Conservation (phyloP, 1,140 invertebrate genomes). For the Phenacoccus solenopsis region DNA sequence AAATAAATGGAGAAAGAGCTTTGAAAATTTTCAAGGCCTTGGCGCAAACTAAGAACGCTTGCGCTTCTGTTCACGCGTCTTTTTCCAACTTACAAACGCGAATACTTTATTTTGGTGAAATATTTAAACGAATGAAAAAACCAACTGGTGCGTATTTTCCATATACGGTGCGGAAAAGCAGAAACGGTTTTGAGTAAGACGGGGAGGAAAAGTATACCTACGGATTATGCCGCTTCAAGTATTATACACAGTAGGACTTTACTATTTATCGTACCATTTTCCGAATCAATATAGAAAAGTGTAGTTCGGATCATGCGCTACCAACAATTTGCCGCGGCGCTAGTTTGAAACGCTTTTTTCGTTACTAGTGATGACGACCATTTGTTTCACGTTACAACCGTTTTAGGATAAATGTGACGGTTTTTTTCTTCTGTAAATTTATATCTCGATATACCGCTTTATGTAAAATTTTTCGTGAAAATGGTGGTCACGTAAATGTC, state of each 20-base stretch:
- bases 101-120: not conserved
- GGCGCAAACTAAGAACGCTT: not conserved
- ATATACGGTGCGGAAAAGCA: not conserved
- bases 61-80: not conserved
- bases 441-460: not conserved
- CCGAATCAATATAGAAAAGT: slow-evolving; percentile 2
- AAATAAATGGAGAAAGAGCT: not conserved
- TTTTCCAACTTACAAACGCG: not conserved
- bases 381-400: not conserved
- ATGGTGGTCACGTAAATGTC: not conserved
- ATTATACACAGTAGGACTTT: slow-evolving; percentile 2
- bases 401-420: not conserved
- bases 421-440: not conserved
- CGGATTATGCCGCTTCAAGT: slow-evolving; percentile 1
- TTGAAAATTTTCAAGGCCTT: not conserved
- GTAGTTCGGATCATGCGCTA: not conserved
- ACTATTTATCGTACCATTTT: not conserved
- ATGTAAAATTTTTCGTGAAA: not conserved
- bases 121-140: not conserved
- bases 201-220: not conserved
- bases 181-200: not conserved
- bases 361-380: not conserved
- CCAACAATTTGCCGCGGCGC: not conserved
- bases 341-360: not conserved
- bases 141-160: slow-evolving; percentile 1